phyloP scores from a whole-genome alignment of 2,797 vertebrate genomes.

The Leuciscus waleckii region DNA sequence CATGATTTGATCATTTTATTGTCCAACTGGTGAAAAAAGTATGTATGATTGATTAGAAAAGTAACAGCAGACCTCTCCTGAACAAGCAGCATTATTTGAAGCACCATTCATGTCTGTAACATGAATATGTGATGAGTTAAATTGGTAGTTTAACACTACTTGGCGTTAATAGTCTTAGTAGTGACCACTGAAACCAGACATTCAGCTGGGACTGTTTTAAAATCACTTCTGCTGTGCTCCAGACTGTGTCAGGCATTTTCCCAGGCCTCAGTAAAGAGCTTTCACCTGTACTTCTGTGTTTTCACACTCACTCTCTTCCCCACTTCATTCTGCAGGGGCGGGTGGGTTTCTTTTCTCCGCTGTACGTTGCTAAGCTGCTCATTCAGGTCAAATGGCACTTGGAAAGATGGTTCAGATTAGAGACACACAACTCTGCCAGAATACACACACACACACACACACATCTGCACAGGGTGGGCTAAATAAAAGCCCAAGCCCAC shows the following conservation, averaged over 20 bases:
- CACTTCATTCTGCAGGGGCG: conserved; percentile 9
- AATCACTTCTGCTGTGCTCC: not conserved
- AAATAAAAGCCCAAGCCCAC: not conserved
- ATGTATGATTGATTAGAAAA: not conserved
- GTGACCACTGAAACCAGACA: not conserved
- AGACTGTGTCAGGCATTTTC: conserved; percentile 5
- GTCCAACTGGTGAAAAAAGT: not conserved
- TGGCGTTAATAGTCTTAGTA: not conserved
- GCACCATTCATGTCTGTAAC: not conserved
- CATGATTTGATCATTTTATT: not conserved
- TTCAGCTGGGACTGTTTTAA: not conserved
- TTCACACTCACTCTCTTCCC: conserved; percentile 13
- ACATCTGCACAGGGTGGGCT: conserved; percentile 20
- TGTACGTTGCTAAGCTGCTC: conserved; percentile 68
- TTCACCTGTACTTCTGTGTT: conserved; percentile 32
- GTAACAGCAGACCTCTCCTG: not conserved
- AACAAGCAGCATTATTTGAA: not conserved
- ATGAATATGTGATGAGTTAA: not conserved
- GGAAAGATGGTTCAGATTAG: conserved; percentile 71
- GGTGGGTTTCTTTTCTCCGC: conserved; percentile 49
- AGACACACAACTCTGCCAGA: conserved; percentile 29
- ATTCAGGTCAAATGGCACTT: conserved; percentile 70
- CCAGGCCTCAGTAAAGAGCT: conserved; percentile 14
- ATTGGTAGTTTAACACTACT: not conserved
- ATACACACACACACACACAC: conserved; percentile 27